Conservation (phyloP, 2,797 vertebrate genomes). For the Myotis findleyi region DNA sequence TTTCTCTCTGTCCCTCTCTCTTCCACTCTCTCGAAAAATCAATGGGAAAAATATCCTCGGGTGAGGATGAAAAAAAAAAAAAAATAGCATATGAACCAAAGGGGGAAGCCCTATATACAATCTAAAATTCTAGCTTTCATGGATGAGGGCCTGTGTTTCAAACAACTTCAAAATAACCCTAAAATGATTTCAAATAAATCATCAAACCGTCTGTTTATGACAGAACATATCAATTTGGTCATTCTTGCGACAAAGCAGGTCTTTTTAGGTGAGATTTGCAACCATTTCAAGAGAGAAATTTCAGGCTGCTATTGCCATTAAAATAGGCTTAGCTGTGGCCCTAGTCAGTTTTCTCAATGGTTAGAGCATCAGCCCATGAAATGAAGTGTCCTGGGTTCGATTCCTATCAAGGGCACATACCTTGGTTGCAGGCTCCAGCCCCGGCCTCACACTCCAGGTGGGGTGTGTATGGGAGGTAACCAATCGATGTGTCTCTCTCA, state of each 20-base stretch:
- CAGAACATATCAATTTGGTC: not conserved
- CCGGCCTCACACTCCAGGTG: no score
- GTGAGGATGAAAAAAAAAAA: not conserved
- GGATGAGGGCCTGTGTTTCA: not conserved
- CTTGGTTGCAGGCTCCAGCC: no score
- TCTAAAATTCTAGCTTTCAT: not conserved
- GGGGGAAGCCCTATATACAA: not conserved
- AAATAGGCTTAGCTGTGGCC: not conserved
- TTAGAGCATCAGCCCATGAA: no score
- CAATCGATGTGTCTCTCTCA: no score
- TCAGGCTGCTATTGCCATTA: not conserved
- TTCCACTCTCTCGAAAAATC: no score
- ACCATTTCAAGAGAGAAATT: not conserved
- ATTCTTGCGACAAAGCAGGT: not conserved
- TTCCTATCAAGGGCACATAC: no score
- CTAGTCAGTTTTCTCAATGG: no score
- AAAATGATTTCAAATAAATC: slow-evolving; percentile 8
- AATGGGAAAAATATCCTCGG: no score
- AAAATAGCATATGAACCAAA: not conserved
- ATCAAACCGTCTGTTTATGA: not conserved
- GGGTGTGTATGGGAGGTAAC: no score
- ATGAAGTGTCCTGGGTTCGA: no score
- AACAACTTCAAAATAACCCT: slow-evolving; percentile 27
- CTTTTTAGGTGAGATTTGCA: slow-evolving; percentile 18
- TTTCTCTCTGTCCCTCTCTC: no score